A percentile compares a stretch with the other conserved stretches of the same genome.
phyloP scores from a whole-genome alignment of 2,113 vertebrate genomes.

The Bucco capensis region DNA sequence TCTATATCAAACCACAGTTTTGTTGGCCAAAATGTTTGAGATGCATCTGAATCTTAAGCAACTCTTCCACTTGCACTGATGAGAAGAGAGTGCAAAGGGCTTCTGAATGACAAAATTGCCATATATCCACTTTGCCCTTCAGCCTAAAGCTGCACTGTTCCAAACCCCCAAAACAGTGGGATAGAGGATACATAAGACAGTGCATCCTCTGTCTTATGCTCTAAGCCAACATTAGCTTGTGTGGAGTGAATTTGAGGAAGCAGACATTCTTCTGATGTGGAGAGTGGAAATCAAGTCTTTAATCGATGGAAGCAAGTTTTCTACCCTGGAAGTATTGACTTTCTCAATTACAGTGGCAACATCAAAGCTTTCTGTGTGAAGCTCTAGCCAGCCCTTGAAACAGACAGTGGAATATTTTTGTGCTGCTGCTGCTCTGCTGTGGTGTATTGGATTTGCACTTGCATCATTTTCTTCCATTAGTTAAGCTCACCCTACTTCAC shows the following conservation, averaged over 20 bases:
- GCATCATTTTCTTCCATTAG: constrained; percentile 72
- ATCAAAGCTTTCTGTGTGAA: constrained; percentile 50
- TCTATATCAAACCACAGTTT: too few relatives aligned
- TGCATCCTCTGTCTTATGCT: neutral
- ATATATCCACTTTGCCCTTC: neutral
- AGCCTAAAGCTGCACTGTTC: neutral
- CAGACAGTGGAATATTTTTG: constrained; percentile 59
- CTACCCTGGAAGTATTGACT: constrained; percentile 43
- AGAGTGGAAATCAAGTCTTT: constrained; percentile 46
- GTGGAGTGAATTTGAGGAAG: neutral
- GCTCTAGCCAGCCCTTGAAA: constrained; percentile 45
- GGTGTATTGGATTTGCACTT: constrained; percentile 65
- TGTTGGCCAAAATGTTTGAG: neutral
- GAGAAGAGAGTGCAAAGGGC: neutral
- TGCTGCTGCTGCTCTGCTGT: constrained; percentile 37
- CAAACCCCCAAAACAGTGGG: neutral
- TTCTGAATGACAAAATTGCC: neutral
- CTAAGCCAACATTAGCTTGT: neutral
- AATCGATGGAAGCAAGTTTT: constrained; percentile 44
- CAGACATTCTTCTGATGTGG: neutral
- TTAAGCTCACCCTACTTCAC: constrained; percentile 71
- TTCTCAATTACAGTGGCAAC: constrained; percentile 51
- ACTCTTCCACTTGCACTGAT: neutral
- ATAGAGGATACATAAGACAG: too few relatives aligned
- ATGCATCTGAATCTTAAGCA: neutral